Percentiles rank a stretch among this genome's conserved stretches.
phyloP scores from a whole-genome alignment of 2,797 vertebrate species.

The Platalea minor region DNA sequence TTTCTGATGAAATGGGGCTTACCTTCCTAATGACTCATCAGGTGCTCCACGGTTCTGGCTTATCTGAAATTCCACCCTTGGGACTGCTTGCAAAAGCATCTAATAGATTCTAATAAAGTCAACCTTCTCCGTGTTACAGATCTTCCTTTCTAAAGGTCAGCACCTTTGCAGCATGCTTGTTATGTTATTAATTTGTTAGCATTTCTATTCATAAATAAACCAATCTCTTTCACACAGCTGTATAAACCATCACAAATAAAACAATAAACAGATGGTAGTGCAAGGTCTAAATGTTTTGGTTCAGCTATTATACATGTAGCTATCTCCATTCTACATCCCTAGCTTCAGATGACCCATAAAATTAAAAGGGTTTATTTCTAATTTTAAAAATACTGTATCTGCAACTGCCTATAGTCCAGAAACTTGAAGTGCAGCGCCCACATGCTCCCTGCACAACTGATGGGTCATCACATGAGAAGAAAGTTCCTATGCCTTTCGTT shows the following conservation, averaged over 20 bases:
- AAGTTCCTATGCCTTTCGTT: background rate
- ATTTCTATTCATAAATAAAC: background rate
- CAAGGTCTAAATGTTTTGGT: background rate
- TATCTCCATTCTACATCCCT: background rate
- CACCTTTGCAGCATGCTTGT: background rate
- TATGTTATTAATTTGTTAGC: slow-evolving; percentile 19
- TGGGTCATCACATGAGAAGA: background rate
- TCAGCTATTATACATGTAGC: background rate
- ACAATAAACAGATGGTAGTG: background rate
- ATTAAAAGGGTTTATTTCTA: background rate
- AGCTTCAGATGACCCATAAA: background rate
- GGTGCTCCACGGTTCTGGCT: background rate
- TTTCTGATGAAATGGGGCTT: background rate
- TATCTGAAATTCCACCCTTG: background rate
- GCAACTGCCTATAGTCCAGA: background rate
- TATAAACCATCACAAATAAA: background rate
- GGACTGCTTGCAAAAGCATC: background rate
- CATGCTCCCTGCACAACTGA: background rate
- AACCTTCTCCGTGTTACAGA: background rate
- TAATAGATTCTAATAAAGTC: background rate
- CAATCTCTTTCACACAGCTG: background rate
- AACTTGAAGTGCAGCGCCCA: background rate
- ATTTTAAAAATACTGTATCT: background rate
- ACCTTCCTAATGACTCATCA: background rate
- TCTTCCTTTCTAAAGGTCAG: slow-evolving; percentile 1